Percentiles rank a stretch among this genome's conserved stretches.
These are phyloP conservation scores for Periphyllus acericola DNA, from an alignment of 2,888 invertebrate genomes.

Conservation along the genomic window DNA sequence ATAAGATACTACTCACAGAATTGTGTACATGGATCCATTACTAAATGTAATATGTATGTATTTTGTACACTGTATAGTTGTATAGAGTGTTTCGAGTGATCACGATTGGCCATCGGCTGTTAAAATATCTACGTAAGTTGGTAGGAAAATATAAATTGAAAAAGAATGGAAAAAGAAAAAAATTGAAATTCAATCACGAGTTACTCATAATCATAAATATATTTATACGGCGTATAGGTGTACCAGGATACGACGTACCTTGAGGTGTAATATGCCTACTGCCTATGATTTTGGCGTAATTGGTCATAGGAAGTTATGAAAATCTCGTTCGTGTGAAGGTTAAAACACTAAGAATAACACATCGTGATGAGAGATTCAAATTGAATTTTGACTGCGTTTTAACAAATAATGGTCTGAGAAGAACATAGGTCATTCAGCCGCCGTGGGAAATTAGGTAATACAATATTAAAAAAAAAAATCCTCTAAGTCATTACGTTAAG, in stretches of 20 bases:
- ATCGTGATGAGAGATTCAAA: neutral
- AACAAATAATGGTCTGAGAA: neutral
- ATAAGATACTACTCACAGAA: too few species aligned
- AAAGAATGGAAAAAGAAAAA: neutral
- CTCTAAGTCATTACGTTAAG: neutral
- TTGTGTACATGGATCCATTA: too few species aligned
- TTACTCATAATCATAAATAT: neutral
- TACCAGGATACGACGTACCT: neutral
- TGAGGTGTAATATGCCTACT: neutral
- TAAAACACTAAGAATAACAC: neutral
- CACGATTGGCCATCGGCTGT: neutral
- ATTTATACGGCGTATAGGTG: neutral
- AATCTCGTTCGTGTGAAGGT: neutral
- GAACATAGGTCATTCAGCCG: neutral
- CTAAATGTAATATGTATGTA: too few species aligned
- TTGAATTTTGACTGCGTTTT: neutral
- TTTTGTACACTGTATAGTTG: too few species aligned
- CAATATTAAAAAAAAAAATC: neutral
- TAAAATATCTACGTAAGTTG: neutral
- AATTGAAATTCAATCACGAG: neutral
- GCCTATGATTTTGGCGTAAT: neutral
- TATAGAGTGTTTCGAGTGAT: neutral
- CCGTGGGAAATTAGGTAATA: neutral
- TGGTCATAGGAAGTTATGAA: neutral
- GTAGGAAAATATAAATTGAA: neutral